Evolutionary conservation across 2,113 vertebrate species (phyloP).

Genomic region (Petroica traversi): DNA sequence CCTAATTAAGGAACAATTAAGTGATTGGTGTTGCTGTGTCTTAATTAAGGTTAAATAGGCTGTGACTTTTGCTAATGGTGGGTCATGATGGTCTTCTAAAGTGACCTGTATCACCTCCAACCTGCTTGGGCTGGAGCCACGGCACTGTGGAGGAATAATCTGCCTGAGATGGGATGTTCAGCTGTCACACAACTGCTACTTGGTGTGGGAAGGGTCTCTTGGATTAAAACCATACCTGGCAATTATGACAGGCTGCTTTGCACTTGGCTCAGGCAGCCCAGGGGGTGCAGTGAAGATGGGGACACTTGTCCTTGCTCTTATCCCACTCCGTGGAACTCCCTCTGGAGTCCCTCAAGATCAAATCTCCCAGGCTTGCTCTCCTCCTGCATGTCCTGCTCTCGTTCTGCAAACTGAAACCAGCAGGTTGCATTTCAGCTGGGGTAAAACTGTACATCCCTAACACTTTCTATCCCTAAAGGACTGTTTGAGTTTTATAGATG

Average conservation of each 20-base stretch:
- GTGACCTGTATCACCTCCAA: neutral
- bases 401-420: neutral
- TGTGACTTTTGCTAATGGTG: neutral
- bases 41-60: constrained; percentile 11
- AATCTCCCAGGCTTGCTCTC: neutral
- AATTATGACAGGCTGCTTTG: rapidly evolving
- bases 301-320: neutral
- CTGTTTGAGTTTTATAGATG: neutral
- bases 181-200: neutral
- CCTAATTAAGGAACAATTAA: neutral
- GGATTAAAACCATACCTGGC: neutral
- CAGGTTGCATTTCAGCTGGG: neutral
- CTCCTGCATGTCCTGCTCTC: neutral
- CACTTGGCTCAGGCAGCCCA: neutral
- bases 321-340: rapidly evolving
- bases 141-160: neutral
- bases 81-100: neutral
- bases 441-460: neutral
- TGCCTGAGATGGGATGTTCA: neutral
- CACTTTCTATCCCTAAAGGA: neutral
- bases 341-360: neutral
- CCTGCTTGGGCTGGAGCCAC: neutral
- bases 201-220: neutral
- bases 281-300: neutral
- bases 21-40: neutral